Base-by-base conservation (phyloP, 2,797 vertebrate species). In the Sebastes nivosus region DNA sequence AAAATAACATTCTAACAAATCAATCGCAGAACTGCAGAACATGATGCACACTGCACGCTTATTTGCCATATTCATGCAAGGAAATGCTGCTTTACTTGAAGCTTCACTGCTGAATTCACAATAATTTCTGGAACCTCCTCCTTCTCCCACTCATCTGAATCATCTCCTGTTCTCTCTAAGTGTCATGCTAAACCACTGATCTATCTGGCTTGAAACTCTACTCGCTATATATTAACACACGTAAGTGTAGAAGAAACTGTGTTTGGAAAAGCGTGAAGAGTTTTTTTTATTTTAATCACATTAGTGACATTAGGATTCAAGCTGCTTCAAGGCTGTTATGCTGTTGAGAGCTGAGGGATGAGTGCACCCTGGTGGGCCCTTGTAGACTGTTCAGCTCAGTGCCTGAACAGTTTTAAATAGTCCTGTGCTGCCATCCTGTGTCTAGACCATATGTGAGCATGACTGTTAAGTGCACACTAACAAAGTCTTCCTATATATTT, bases 381-480 rank as follows among this genome's bases (percentile, higher is more conserved):
- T 4, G 34, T 1, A 46, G 29, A 11, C 18, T 30, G 10, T 67
- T 82, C 60, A 24, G 25, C 22, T 18, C 25, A 24, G 14, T n/a
- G 50, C 3, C 16, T 65, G 50, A 27, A 27, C 12, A 22, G 13
- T n/a, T 2, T 14, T 20, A 66, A 72, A 73, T 9, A 66, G 79
- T 82, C 70, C 52, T 85, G 61, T 92, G 88, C 92, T 91, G 92
- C 92, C 93, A 87, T 72, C 91, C 14, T 77, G 81, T 91, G 92
- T 82, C 75, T 18, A 52, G 1, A 68, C 4, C 6, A 8, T 24
- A 65, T 60, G 2, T 25, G 14, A 25, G 46, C 58, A 64, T 22
- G 3, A 12, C 4, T 58, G 16, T 61, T 54, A 6, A 16, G 20
- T 16, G 13, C n/a, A n/a, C 34, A 58, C 16, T 9, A 34, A 61